Evolutionary conservation across 2,888 invertebrate genomes (phyloP), one percentile per base, ranked within the genome.

Genomic region (Oeneis ivallda): DNA sequence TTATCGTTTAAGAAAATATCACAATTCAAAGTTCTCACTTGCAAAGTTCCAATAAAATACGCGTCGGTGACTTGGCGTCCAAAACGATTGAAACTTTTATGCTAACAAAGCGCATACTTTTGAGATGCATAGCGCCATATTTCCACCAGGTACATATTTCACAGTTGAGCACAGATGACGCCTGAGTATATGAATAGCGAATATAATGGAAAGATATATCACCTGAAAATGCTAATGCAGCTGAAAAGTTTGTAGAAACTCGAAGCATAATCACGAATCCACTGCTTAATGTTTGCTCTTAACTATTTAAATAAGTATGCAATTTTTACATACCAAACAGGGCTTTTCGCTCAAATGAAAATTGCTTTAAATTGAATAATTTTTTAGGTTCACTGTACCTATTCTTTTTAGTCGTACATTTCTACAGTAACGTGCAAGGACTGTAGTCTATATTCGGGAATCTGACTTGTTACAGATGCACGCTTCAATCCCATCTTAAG

Each of bases 261-360:
- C 65, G 50, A 53, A 72, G 69, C 67, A 65, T 68, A 74, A 74
- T 70, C 70, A 60, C 65, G 67, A 66, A 72, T 71, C 70, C 71
- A 65, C 65, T 71, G 71, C 70, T n/a, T 62, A 74, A 74, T 71
- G 70, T 72, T 71, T 71, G 70, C 72, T 70, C 70, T 70, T 69
- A 67, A 67, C 67, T 69, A 72, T 75, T 74, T 71, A 70, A 75
- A 72, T 72, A 72, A 75, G 72, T 72, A 72, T 71, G 67, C 71
- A 67, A 71, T 71, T 63, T 70, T 75, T 71, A 67, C 68, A 57
- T 62, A 62, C 53, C 56, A 65, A 59, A 26, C 37, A 59, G 56
- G 61, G 66, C 39, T 61, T 49, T 53, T 49, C 39, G 17, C 57
- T 47, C 19, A 45, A 62, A 62, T 56, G 41, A 32, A 64, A 64